Conservation (phyloP, 1,140 invertebrate genomes). For the Sitophilus oryzae region DNA sequence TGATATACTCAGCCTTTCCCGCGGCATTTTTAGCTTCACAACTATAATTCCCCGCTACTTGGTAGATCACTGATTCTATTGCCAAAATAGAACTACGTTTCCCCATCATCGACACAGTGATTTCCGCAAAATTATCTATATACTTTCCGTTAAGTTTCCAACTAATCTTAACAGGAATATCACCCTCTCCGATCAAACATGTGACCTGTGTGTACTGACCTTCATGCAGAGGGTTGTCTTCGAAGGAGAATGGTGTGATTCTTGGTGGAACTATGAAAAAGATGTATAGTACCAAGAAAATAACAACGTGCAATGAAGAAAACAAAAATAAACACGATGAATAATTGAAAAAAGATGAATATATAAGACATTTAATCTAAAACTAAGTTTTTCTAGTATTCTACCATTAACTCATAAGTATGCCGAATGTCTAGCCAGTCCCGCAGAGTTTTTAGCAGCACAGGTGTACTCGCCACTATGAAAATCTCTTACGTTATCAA, state of each 20-base stretch:
- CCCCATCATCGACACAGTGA: constrained; percentile 30
- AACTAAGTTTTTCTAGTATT: not conserved
- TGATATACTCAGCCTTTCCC: constrained; percentile 46
- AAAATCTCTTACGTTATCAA: constrained; percentile 50
- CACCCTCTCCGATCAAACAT: constrained; percentile 65
- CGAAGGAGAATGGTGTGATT: constrained; percentile 62
- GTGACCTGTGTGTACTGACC: constrained; percentile 66
- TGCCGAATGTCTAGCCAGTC: constrained; percentile 52
- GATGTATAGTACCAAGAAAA: not conserved
- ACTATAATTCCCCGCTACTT: constrained; percentile 59
- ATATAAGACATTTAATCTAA: not conserved
- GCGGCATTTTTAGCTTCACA: constrained; percentile 63
- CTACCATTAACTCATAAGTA: constrained; percentile 58
- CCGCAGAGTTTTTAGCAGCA: constrained; percentile 59
- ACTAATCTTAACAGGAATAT: constrained; percentile 47
- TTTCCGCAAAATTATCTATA: constrained; percentile 37
- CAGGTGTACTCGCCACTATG: constrained; percentile 63
- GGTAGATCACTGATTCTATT: constrained; percentile 65
- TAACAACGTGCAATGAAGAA: not conserved
- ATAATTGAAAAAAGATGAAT: not conserved
- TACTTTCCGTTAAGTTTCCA: constrained; percentile 59
- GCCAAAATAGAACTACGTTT: constrained; percentile 47
- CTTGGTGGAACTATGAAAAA: constrained; percentile 53
- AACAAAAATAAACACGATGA: not conserved
- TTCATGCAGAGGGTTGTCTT: constrained; percentile 59